Conservation (phyloP, 2,113 vertebrate genomes). For the Acinonyx jubatus region DNA sequence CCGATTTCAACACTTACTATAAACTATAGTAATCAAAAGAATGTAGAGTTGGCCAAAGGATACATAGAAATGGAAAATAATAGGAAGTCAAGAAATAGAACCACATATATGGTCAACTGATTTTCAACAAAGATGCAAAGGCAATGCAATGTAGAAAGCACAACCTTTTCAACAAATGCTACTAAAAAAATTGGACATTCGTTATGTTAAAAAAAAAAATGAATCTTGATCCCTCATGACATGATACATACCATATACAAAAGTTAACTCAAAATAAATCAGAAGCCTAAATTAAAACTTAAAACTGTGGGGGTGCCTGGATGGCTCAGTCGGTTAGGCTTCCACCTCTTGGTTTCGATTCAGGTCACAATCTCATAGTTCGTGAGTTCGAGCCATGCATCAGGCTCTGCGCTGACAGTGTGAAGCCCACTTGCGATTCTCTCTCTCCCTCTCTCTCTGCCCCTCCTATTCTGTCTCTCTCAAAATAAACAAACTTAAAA, state of each 20-base stretch:
- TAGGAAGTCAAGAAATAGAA: background rate
- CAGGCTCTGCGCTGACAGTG: too few species aligned
- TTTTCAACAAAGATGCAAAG: background rate
- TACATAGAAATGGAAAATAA: background rate
- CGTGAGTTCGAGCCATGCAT: too few species aligned
- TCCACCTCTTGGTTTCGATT: too few species aligned
- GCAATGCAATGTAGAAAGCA: background rate
- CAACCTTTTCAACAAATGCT: background rate
- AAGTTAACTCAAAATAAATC: conserved; percentile 35
- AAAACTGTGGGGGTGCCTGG: background rate
- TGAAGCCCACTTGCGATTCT: too few species aligned
- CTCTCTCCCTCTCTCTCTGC: too few species aligned
- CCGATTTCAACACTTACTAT: background rate
- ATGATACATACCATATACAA: background rate
- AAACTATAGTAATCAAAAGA: background rate
- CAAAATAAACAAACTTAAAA: too few species aligned
- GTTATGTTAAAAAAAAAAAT: background rate
- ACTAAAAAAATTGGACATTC: background rate
- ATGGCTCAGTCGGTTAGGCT: too few species aligned
- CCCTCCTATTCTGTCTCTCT: too few species aligned
- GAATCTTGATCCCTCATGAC: background rate
- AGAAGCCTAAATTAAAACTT: background rate
- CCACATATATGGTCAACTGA: background rate
- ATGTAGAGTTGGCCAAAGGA: background rate
- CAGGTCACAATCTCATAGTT: too few species aligned